Base-by-base conservation (phyloP, 2,113 vertebrate species). In the Chascanopsetta lugubris region DNA sequence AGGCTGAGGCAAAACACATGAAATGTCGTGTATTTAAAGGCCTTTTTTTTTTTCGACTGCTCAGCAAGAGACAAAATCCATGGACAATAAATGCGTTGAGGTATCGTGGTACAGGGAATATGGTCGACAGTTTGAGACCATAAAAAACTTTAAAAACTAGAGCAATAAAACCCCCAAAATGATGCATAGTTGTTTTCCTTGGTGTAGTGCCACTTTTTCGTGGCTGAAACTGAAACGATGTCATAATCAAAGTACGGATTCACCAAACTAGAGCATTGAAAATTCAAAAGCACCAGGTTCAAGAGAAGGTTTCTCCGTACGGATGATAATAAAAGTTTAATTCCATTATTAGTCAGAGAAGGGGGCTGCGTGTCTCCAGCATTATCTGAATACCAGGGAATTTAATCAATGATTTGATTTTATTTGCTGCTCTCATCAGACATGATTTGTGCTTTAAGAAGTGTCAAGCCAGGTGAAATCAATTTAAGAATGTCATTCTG, bases 381-480 rank as follows among this genome's bases (percentile, higher is more conserved):
- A 40, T 70, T 50, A 74, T 74, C 81, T 53, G 58, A 73, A 83
- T 72, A 63, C 74, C 3, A 34, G 26, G 11, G 29, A 81, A 69
- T 72, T 38, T 47, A 78, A 75, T 71, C 66, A 76, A 49, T 80
- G 56, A 26, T 68, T 70, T 57, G 21, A 75, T 75, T 71, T 61
- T 4, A 74, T 77, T 75, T 65, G 48, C 56, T 18, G 62, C 22
- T 12, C 51, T 56, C 38, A 75, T 84, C 69, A 78, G 24, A 60
- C 54, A 66, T 58, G 63, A 62, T 59, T 69, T 81, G 57, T 62
- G 72, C 72, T 75, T 68, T 53, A 87, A 71, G 32, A 72, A 51
- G 61, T 69, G 57, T 80, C 73, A 79, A 62, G 71, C 42, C 58
- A 85, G 76, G 80, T 83, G 74, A 78, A 86, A 80, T 86, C 64